Conservation (phyloP, 2,888 invertebrate genomes). For the Cataglyphis albicans region DNA sequence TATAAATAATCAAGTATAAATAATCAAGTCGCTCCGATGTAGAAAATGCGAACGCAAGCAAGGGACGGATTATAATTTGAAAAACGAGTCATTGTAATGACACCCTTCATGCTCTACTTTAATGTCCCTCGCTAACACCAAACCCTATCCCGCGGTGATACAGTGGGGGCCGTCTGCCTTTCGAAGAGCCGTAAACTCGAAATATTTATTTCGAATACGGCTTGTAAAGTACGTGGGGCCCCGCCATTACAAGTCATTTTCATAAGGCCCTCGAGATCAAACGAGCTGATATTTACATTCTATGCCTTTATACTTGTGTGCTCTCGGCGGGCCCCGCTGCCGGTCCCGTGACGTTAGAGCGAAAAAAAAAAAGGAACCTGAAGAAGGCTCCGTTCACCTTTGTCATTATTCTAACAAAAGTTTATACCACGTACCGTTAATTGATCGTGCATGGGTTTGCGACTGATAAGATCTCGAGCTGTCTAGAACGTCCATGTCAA, state of each 20-base stretch:
- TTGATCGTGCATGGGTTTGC: background rate
- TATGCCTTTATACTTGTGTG: slow-evolving; percentile 71
- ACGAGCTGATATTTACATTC: slow-evolving; percentile 80
- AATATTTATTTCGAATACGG: slow-evolving; percentile 80
- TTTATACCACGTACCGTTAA: slow-evolving; percentile 25
- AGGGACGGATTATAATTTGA: slow-evolving; percentile 45
- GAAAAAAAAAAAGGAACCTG: background rate
- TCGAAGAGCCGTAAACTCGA: slow-evolving; percentile 77
- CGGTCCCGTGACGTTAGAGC: slow-evolving; percentile 2
- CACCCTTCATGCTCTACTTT: slow-evolving; percentile 73
- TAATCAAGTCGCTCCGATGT: slow-evolving; percentile 7
- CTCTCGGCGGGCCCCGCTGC: slow-evolving; percentile 42
- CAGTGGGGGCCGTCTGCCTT: slow-evolving; percentile 61
- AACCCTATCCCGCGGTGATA: slow-evolving; percentile 51
- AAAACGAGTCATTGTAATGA: slow-evolving; percentile 61
- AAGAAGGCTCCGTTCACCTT: slow-evolving; percentile 5
- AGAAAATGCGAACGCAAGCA: slow-evolving; percentile 31
- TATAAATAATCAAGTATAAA: no score
- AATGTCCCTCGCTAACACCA: slow-evolving; percentile 71
- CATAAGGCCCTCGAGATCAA: slow-evolving; percentile 78
- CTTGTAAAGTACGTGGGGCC: slow-evolving; percentile 76
- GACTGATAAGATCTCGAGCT: background rate
- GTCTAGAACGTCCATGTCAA: background rate
- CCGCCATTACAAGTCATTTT: slow-evolving; percentile 81
- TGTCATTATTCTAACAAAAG: slow-evolving; percentile 39